Conservation (phyloP, 2,113 vertebrate species). For the Acanthochromis polyacanthus region DNA sequence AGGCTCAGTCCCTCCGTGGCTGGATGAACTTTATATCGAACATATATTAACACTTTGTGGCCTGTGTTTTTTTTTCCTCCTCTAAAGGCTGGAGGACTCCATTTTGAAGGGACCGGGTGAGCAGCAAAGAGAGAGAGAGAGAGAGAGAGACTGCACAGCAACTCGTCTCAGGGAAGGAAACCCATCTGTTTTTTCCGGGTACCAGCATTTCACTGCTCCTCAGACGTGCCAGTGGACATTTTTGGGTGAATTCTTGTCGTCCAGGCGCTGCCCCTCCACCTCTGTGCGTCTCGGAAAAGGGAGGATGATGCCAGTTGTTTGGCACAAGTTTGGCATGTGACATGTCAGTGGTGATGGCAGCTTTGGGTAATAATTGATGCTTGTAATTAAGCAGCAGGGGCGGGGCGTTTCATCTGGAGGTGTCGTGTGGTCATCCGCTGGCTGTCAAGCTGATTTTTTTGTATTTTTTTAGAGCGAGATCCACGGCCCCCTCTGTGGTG, state of each 20-base stretch:
- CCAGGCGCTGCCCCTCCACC: conserved; percentile 7
- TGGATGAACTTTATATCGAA: conserved; percentile 73
- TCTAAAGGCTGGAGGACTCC: conserved; percentile 82
- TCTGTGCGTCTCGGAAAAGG: conserved; percentile 4
- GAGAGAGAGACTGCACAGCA: conserved; percentile 49
- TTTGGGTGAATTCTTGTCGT: conserved; percentile 20
- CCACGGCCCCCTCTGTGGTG: conserved; percentile 62
- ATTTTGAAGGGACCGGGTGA: conserved; percentile 84
- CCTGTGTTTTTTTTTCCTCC: conserved; percentile 72
- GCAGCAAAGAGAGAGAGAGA: not conserved
- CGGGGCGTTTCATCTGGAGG: conserved; percentile 26
- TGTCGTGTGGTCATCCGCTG: conserved; percentile 12
- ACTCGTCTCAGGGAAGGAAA: conserved; percentile 61
- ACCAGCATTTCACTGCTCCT: conserved; percentile 41
- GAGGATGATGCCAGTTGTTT: conserved; percentile 57
- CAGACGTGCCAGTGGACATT: conserved; percentile 35
- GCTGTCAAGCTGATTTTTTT: conserved; percentile 39
- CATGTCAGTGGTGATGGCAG: conserved; percentile 55
- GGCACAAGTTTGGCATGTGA: conserved; percentile 67
- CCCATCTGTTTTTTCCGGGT: conserved; percentile 63
- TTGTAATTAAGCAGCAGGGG: conserved; percentile 64
- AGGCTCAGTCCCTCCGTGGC: conserved; percentile 43
- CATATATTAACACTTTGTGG: conserved; percentile 85
- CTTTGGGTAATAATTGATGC: conserved; percentile 53
- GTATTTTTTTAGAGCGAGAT: conserved; percentile 1